A percentile compares a stretch with the other conserved stretches of the same genome.
phyloP scores from a whole-genome alignment of 2,888 invertebrate genomes.

The Caenorhabditis panamensis region DNA sequence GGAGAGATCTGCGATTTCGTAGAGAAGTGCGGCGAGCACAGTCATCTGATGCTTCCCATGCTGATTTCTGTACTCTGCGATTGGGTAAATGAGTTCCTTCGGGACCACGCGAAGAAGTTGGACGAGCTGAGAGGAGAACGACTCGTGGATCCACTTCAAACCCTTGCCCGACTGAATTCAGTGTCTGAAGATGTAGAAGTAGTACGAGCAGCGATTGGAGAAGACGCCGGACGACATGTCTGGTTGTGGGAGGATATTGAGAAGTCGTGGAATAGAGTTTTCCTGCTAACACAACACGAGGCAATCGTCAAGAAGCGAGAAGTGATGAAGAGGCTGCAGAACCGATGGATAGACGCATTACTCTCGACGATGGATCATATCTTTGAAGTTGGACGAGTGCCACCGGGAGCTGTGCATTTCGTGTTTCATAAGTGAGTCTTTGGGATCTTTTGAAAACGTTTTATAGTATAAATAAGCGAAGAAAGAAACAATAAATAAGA shows the following conservation, averaged over 20 bases:
- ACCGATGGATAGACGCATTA: conserved; percentile 28
- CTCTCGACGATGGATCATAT: conserved; percentile 53
- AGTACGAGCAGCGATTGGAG: conserved; percentile 45
- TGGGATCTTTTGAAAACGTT: conserved; percentile 13
- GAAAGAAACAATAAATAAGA: conserved; percentile 21
- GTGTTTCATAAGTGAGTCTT: conserved; percentile 56
- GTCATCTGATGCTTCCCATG: conserved; percentile 44
- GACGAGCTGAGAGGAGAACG: conserved; percentile 41
- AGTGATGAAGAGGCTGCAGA: conserved; percentile 36
- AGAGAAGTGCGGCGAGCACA: conserved; percentile 42
- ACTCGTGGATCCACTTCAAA: conserved; percentile 46
- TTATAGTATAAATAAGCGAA: conserved; percentile 42
- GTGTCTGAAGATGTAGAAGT: conserved; percentile 47
- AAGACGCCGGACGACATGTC: conserved; percentile 31
- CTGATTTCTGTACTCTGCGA: conserved; percentile 39
- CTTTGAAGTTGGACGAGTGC: conserved; percentile 53
- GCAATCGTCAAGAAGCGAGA: conserved; percentile 37
- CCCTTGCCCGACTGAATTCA: conserved; percentile 23
- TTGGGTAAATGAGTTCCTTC: conserved; percentile 48
- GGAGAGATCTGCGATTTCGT: conserved; percentile 44
- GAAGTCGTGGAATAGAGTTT: conserved; percentile 56
- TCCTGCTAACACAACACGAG: conserved; percentile 37
- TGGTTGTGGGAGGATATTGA: conserved; percentile 62
- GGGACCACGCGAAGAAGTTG: conserved; percentile 42
- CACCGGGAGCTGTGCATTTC: conserved; percentile 37